A percentile compares a stretch with the other conserved stretches of the same genome.
Conservation (phyloP, 1,140 invertebrate genomes). For the Drosophila murphyi region DNA sequence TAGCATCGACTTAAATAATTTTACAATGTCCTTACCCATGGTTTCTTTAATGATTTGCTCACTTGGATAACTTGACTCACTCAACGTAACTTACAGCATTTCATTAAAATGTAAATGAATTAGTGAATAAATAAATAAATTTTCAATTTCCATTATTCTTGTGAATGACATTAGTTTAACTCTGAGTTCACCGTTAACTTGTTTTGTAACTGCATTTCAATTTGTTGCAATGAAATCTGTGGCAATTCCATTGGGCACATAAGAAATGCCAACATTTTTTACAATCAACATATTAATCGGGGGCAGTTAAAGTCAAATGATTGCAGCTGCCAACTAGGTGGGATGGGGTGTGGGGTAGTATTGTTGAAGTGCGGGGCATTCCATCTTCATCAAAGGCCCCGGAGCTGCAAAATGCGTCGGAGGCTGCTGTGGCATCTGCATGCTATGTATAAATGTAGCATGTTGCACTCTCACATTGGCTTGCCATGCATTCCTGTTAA, state of each 20-base stretch:
- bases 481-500: conserved; percentile 33
- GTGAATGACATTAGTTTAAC: conserved; percentile 18
- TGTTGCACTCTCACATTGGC: conserved; percentile 56
- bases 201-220: conserved; percentile 53
- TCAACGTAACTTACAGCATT: conserved; percentile 15
- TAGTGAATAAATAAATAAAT: background rate
- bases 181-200: conserved; percentile 13
- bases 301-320: conserved; percentile 71
- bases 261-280: conserved; percentile 58
- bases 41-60: too few relatives aligned
- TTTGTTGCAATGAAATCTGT: conserved; percentile 54
- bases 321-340: conserved; percentile 56
- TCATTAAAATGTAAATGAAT: background rate
- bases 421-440: conserved; percentile 50
- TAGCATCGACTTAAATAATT: too few relatives aligned
- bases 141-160: background rate
- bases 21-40: too few relatives aligned
- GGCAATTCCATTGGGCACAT: conserved; percentile 32
- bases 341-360: background rate
- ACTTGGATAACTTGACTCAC: background rate
- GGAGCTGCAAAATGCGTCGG: conserved; percentile 17
- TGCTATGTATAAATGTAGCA: conserved; percentile 56
- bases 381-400: conserved; percentile 76
- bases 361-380: conserved; percentile 31
- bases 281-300: conserved; percentile 68